Percentiles rank a stretch among this genome's conserved stretches.
Evolutionary conservation across 2,888 invertebrate species (phyloP).

Genomic region (Altica lythri): DNA sequence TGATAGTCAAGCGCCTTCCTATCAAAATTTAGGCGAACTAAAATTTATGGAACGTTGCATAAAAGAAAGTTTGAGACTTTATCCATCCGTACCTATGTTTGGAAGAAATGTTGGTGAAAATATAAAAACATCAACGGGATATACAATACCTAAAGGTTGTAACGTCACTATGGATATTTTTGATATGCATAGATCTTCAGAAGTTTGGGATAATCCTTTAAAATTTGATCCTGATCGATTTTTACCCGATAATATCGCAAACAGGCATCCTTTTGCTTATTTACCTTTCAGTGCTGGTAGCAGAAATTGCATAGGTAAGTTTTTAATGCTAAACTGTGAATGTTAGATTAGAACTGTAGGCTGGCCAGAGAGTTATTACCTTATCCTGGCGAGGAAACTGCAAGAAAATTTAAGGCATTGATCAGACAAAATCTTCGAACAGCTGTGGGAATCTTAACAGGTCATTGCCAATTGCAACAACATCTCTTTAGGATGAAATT

Average conservation of each 20-base stretch:
- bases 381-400: no score
- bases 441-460: no score
- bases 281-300: conserved; percentile 58
- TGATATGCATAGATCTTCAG: conserved; percentile 57
- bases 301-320: conserved; percentile 53
- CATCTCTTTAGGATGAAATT: no score
- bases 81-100: conserved; percentile 39
- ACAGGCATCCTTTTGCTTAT: conserved; percentile 56
- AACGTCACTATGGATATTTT: conserved; percentile 42
- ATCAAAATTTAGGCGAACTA: conserved; percentile 65
- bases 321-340: no score
- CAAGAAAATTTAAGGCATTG: no score
- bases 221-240: conserved; percentile 50
- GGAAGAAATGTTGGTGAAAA: conserved; percentile 49
- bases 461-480: no score
- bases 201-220: conserved; percentile 57
- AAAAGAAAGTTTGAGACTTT: conserved; percentile 39
- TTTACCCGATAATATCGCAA: conserved; percentile 49
- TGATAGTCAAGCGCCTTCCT: conserved; percentile 54
- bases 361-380: no score
- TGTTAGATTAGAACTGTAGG: no score
- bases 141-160: conserved; percentile 52
- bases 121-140: conserved; percentile 37
- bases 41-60: conserved; percentile 62
- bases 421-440: no score